These are phyloP conservation scores for Scaptomyza tumidula DNA, from an alignment of 2,888 invertebrate species.

Conservation along the genomic window DNA sequence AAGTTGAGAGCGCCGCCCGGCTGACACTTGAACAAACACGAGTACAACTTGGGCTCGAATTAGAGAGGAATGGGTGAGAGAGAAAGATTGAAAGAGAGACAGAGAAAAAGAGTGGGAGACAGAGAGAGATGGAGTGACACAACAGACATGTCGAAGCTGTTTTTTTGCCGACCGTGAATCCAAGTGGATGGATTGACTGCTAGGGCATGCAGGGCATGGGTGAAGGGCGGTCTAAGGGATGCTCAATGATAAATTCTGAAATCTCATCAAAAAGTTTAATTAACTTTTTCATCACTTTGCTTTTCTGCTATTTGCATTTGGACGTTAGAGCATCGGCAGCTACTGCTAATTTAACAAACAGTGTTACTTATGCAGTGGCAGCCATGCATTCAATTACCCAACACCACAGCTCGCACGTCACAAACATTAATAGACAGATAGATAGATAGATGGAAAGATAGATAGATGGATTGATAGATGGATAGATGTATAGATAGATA, in stretches of 20 bases:
- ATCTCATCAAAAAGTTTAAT: slow-evolving; percentile 82
- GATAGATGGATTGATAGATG: slow-evolving; percentile 34
- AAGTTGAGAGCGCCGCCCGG: slow-evolving; percentile 39
- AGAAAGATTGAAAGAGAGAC: background rate
- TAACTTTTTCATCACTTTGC: slow-evolving; percentile 79
- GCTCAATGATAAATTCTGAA: slow-evolving; percentile 65
- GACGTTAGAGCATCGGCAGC: slow-evolving; percentile 18
- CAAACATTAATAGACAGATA: slow-evolving; percentile 1
- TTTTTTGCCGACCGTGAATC: slow-evolving; percentile 31
- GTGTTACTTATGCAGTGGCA: slow-evolving; percentile 19
- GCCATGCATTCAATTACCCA: slow-evolving; percentile 73
- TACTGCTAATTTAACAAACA: slow-evolving; percentile 52
- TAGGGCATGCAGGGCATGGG: background rate
- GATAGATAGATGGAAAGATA: slow-evolving; percentile 18
- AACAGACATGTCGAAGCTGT: slow-evolving; percentile 48
- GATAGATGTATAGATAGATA: slow-evolving; percentile 5
- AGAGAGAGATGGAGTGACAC: slow-evolving; percentile 23
- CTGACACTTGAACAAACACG: slow-evolving; percentile 52
- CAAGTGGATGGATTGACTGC: background rate
- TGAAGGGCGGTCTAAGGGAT: background rate
- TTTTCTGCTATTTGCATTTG: slow-evolving; percentile 66
- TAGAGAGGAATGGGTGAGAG: background rate
- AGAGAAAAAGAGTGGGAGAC: slow-evolving; percentile 1
- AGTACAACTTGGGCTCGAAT: slow-evolving; percentile 44
- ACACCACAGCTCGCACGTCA: slow-evolving; percentile 24